Base-by-base conservation (phyloP, 1,140 invertebrate genomes). In the Eufriesea mexicana region DNA sequence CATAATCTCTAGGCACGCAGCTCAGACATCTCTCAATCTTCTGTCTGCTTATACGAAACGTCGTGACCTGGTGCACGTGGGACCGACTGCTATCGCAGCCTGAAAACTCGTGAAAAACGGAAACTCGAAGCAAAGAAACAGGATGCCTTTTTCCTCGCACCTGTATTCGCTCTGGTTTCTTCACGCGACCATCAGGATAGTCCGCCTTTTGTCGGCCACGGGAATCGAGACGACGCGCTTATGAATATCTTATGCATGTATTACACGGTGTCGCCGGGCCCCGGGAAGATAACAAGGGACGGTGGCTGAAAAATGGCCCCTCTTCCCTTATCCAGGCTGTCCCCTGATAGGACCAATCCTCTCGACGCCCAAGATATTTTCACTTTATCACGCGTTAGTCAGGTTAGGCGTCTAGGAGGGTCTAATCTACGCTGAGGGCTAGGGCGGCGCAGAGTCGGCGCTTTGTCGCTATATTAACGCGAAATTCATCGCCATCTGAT, bases 181-280 rank as follows among this genome's bases (percentile, higher is more conserved):
- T 91, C 89, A 86, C 73, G 73, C 72, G 78, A 70, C 72, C 84
- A 74, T 61, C 87, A 72, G 55, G 70, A 72, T 72, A 79, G 74
- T 77, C 80, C 57, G 66, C 66, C 64, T 79, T 85, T 88, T 84
- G 84, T 89, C 86, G 80, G 45, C 79, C 42, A 28, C 71, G 85
- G 61, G 68, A 86, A 89, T 85, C 80, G 86, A 90, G 87, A 84
- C 64, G 75, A 42, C 61, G 67, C 59, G 45, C 84, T 91, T 88
- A 87, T 92, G 91, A 92, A 92, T 92, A 91, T 91, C 90, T 92
- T 91, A 92, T 90, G 88, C 91, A 92, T 88, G 87, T 91, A 89
- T 91, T 90, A 87, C 86, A 90, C 84, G 83, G 59, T 91, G 89
- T 89, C 86, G 70, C 78, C 87, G 86, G n/a, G 49, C 14, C 7